These are phyloP conservation scores for Pantelozetes paolii DNA, from an alignment of 2,888 invertebrate species.

Conservation along the genomic window DNA sequence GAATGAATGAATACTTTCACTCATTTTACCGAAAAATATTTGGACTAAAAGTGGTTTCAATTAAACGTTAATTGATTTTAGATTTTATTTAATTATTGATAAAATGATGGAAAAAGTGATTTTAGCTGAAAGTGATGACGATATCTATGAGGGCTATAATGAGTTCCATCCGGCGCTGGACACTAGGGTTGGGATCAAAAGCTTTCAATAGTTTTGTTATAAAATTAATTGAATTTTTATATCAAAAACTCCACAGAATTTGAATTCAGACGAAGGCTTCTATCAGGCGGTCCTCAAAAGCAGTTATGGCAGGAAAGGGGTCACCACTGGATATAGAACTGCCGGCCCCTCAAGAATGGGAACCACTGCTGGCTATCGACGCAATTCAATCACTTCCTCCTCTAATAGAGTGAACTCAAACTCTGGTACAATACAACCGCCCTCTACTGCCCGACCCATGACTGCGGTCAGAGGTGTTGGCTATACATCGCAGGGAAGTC, in stretches of 20 bases:
- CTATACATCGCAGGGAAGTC: conserved; percentile 65
- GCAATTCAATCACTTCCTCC: conserved; percentile 23
- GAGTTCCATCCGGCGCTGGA: conserved; percentile 64
- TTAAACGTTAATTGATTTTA: not conserved
- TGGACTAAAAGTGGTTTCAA: too few species aligned
- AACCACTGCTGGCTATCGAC: conserved; percentile 45
- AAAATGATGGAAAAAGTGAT: conserved; percentile 40
- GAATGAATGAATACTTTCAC: not conserved
- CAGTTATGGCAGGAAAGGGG: conserved; percentile 63
- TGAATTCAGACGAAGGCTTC: conserved; percentile 68
- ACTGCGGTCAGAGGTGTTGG: conserved; percentile 96
- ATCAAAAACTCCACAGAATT: conserved; percentile 55
- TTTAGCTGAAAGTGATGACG: conserved; percentile 54
- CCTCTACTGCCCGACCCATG: conserved; percentile 67
- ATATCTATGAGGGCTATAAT: conserved; percentile 65
- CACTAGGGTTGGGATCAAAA: conserved; percentile 53
- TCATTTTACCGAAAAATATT: not conserved
- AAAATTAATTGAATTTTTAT: not conserved
- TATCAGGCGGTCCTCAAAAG: conserved; percentile 68
- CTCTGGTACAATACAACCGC: conserved; percentile 10
- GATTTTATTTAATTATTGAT: not conserved
- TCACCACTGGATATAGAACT: conserved; percentile 47
- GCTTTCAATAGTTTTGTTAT: not conserved
- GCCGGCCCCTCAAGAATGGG: conserved; percentile 49
- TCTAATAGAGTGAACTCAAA: conserved; percentile 45